Conservation (phyloP, 2,888 invertebrate species). For the Sepiola atlantica region DNA sequence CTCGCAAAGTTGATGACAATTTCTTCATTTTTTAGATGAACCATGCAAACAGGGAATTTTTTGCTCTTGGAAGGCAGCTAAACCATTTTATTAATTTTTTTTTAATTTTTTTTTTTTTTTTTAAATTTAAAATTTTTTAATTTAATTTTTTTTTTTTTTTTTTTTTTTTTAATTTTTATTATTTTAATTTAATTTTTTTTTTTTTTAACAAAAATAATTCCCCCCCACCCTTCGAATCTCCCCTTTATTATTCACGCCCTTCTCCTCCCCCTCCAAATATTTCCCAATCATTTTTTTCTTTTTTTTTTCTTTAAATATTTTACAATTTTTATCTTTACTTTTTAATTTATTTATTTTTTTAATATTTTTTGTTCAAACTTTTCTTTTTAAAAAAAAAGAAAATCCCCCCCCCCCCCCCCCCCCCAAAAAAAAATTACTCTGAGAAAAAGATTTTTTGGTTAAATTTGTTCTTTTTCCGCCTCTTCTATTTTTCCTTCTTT, state of each 20-base stretch:
- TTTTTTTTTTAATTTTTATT: background rate
- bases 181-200: too few relatives aligned
- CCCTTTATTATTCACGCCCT: background rate
- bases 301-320: background rate
- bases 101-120: background rate
- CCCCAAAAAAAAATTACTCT: too few relatives aligned
- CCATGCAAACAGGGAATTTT: conserved; percentile 45
- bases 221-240: background rate
- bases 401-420: too few relatives aligned
- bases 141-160: background rate
- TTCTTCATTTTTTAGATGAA: background rate
- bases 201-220: too few relatives aligned
- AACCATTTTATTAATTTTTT: background rate
- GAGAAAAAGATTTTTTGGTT: background rate
- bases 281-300: background rate
- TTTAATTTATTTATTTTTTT: background rate
- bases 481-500: background rate
- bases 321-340: background rate
- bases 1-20: background rate
- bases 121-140: too few relatives aligned
- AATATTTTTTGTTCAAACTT: background rate
- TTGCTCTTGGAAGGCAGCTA: conserved; percentile 48
- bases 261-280: background rate
- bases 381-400: too few relatives aligned
- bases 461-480: background rate